Base-by-base conservation (phyloP, 2,797 vertebrate genomes). In the Macropus fuliginosus region DNA sequence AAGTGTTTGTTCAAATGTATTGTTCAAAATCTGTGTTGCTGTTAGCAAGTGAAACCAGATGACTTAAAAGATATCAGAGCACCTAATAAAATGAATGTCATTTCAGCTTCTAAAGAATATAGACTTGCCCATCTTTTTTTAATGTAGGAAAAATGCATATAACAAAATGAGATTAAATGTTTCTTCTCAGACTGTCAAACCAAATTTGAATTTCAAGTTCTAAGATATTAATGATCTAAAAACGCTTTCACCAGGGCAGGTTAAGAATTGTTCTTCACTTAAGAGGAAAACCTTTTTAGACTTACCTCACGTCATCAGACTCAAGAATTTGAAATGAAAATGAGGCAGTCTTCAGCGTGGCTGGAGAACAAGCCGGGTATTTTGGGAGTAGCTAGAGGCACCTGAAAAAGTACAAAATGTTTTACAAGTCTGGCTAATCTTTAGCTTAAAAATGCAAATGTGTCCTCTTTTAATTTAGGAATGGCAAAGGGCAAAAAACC, bases 371-470 rank as follows among this genome's bases (percentile, higher is more conserved):
- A 56, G 46, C 6, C 46, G 46, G 57, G 57, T 92, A 27, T 95
- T 57, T 57, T 28, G 55, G 54, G 28, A 90, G n/a, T 87, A 93
- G 9, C 40, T 14, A 34, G 91, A 54, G 94, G 90, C 89, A 97
- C 94, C 98, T 97, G 95, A 14, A 96, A 95, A 94, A 54, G 90
- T 5, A 93, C 57, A 94, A 8, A 89, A 89, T 9, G 50, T 93
- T 92, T 97, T 91, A 97, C 0, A 56, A 29, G 55, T 14, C 62
- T 92, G 92, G 54, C 62, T 55, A 81, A 56, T 54, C 92, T 93
- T 81, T 91, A 93, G 46, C 90, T 93, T 91, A 57, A 93, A 94
- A 94, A 94, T 92, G 59, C 90, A 54, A 90, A 81, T 50, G 52
- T 46, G 74, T 27, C 34, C 52, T 55, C 59, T 55, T 91, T 96